Conservation (phyloP, 2,888 invertebrate genomes). For the Drosophila basisetae region DNA sequence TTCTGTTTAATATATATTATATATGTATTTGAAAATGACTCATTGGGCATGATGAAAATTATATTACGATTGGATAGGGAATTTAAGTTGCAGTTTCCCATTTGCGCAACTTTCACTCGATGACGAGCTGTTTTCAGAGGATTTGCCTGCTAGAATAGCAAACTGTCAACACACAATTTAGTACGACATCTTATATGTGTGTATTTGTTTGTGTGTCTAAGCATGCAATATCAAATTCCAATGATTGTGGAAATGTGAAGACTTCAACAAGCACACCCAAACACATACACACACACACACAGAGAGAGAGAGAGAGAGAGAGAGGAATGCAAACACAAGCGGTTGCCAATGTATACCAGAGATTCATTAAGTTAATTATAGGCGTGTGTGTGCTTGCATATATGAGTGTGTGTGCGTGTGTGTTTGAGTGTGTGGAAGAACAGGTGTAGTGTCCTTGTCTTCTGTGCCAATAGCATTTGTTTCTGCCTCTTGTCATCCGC, state of each 20-base stretch:
- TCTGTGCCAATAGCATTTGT: constrained; percentile 36
- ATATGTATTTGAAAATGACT: background rate
- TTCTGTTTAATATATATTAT: background rate
- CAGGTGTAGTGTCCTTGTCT: constrained; percentile 25
- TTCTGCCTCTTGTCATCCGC: constrained; percentile 1
- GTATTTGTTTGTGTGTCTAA: constrained; percentile 1
- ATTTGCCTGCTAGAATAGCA: constrained; percentile 18
- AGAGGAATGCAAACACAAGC: constrained; percentile 17
- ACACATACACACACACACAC: background rate
- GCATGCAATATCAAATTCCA: constrained; percentile 11
- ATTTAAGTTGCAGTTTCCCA: background rate
- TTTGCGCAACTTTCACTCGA: background rate
- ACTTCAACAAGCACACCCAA: background rate
- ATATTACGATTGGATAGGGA: background rate
- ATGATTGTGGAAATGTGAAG: background rate
- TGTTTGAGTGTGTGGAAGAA: constrained; percentile 1
- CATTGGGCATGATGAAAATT: constrained; percentile 1
- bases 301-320: background rate
- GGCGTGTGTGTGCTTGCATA: background rate
- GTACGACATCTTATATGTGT: background rate
- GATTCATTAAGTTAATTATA: constrained; percentile 54
- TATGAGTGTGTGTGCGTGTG: background rate
- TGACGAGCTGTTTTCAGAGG: constrained; percentile 17
- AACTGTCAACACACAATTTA: constrained; percentile 33
- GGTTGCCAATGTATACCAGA: constrained; percentile 22